Conservation (phyloP, 2,797 vertebrate species). For the Darevskia nairensis region DNA sequence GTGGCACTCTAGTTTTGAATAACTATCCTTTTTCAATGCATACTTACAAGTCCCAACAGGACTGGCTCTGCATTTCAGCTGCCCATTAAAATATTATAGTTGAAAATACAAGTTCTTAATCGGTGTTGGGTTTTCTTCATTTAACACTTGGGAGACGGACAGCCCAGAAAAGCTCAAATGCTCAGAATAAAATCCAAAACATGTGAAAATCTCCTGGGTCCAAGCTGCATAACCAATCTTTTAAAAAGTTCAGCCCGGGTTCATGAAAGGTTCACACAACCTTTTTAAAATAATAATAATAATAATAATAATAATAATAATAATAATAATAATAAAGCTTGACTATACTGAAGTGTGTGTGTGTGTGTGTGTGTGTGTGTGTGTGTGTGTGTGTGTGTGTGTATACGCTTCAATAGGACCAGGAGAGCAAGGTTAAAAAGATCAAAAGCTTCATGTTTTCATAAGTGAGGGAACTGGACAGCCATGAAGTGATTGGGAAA, state of each 20-base stretch:
- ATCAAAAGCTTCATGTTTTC: background rate
- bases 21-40: background rate
- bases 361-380: background rate
- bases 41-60: background rate
- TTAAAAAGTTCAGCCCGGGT: constrained; percentile 2
- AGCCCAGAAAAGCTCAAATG: background rate
- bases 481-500: background rate
- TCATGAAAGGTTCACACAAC: constrained; percentile 32
- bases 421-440: background rate
- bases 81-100: background rate
- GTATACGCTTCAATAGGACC: background rate
- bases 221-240: background rate
- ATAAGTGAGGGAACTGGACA: background rate
- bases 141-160: constrained; percentile 16
- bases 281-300: background rate
- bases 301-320: too few relatives aligned
- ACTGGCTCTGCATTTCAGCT: constrained; percentile 12
- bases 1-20: background rate
- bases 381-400: background rate
- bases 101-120: constrained; percentile 19
- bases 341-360: background rate
- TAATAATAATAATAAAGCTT: background rate
- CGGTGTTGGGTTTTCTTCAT: background rate
- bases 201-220: background rate
- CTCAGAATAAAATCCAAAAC: constrained; percentile 28